phyloP scores from a whole-genome alignment of 2,113 vertebrate species.

The Danionella cerebrum region DNA sequence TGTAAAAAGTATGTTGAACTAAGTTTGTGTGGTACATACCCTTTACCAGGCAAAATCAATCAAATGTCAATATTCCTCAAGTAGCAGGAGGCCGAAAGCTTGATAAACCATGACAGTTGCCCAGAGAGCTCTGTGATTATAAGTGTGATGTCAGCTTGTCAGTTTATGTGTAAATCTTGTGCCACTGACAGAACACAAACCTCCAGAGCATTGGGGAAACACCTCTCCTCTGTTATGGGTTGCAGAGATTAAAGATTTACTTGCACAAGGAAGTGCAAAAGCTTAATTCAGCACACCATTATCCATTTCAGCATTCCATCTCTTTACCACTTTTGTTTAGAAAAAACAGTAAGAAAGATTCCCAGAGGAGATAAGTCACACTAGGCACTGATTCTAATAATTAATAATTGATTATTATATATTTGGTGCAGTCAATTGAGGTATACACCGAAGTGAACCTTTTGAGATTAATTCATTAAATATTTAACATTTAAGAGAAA shows the following conservation, averaged over 20 bases:
- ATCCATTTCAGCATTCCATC: neutral
- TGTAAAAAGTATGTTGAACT: too few species aligned
- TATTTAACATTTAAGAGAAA: too few species aligned
- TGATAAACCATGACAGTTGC: neutral
- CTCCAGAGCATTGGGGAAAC: constrained; percentile 16
- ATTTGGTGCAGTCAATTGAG: too few species aligned
- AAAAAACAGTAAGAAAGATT: too few species aligned
- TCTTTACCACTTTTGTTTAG: neutral
- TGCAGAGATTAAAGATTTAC: constrained; percentile 22
- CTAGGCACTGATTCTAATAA: too few species aligned
- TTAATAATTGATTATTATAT: too few species aligned
- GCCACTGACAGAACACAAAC: neutral
- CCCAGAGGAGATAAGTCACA: too few species aligned
- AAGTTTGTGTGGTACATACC: neutral
- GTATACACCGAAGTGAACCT: too few species aligned
- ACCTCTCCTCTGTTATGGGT: neutral
- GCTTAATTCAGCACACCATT: neutral
- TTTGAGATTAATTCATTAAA: too few species aligned
- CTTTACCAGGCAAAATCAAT: neutral
- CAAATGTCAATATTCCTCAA: neutral
- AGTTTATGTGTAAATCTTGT: neutral
- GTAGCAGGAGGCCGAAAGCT: neutral
- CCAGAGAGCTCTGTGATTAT: neutral
- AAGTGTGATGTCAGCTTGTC: neutral
- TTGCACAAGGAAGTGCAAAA: neutral